Percentiles rank a stretch among this genome's conserved stretches.
These are phyloP conservation scores for Menidia menidia DNA, from an alignment of 2,797 vertebrate genomes.

Conservation along the genomic window DNA sequence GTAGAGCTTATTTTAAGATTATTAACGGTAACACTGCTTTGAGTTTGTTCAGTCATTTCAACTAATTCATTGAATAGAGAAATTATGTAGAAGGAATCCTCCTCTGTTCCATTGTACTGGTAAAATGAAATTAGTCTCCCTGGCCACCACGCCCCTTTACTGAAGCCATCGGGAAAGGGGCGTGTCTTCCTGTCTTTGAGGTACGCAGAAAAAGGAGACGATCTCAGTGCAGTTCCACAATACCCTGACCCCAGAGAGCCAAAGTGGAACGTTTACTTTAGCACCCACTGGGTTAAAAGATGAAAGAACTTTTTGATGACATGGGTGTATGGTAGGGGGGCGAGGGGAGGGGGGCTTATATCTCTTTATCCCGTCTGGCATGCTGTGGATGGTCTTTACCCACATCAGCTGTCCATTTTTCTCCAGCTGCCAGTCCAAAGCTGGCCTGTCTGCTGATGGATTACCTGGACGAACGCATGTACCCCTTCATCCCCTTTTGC, in stretches of 20 bases:
- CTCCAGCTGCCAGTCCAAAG: conserved; percentile 78
- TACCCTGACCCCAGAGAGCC: conserved; percentile 70
- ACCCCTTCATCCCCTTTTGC: conserved; percentile 61
- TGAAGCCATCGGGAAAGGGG: conserved; percentile 49
- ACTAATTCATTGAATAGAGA: conserved; percentile 26
- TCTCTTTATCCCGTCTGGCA: conserved; percentile 86
- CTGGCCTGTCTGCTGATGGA: conserved; percentile 83
- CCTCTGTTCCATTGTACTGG: conserved; percentile 43
- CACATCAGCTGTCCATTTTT: conserved; percentile 80
- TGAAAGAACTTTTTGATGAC: conserved; percentile 81
- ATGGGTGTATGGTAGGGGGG: conserved; percentile 64
- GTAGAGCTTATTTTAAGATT: neutral
- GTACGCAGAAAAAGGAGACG: conserved; percentile 45
- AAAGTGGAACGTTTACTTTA: conserved; percentile 86
- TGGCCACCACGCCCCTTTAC: conserved; percentile 36
- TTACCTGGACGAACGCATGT: conserved; percentile 76
- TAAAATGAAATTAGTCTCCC: conserved; percentile 36
- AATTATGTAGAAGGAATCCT: conserved; percentile 34
- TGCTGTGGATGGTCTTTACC: conserved; percentile 69
- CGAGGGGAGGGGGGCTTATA: conserved; percentile 68
- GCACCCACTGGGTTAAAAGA: conserved; percentile 78
- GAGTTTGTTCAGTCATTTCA: conserved; percentile 15
- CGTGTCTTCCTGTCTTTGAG: conserved; percentile 59
- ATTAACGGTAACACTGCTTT: conserved; percentile 4
- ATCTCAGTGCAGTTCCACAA: conserved; percentile 66